Percentiles rank a stretch among this genome's conserved stretches.
Conservation (phyloP, 2,888 invertebrate species). For the Zonitis immaculata region DNA sequence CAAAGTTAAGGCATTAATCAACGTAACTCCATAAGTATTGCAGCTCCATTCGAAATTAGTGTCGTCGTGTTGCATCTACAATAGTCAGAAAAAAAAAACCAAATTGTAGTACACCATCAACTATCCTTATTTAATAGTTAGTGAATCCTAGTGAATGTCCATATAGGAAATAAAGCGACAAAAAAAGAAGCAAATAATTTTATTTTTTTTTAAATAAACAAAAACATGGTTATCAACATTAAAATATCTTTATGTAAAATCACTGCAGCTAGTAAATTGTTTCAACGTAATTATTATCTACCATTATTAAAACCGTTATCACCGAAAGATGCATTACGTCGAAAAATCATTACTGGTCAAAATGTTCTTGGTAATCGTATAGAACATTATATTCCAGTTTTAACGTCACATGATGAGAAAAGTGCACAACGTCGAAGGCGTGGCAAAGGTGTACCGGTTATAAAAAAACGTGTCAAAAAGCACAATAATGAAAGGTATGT, state of each 20-base stretch:
- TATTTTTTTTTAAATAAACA: slow-evolving; percentile 3
- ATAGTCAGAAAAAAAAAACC: slow-evolving; percentile 20
- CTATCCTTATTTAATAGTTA: slow-evolving; percentile 20
- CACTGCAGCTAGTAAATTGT: slow-evolving; percentile 71
- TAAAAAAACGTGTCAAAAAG: slow-evolving; percentile 41
- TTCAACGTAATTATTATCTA: slow-evolving; percentile 78
- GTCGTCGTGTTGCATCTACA: slow-evolving; percentile 19
- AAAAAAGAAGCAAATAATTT: slow-evolving; percentile 26
- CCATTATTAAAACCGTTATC: slow-evolving; percentile 75
- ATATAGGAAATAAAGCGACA: slow-evolving; percentile 4
- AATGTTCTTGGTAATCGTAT: slow-evolving; percentile 54
- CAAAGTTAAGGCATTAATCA: slow-evolving; percentile 21
- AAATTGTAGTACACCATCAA: slow-evolving; percentile 18
- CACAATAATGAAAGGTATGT: slow-evolving; percentile 39
- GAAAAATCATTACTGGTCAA: slow-evolving; percentile 73
- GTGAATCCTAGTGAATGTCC: slow-evolving; percentile 17
- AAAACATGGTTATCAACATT: slow-evolving; percentile 42
- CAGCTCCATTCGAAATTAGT: slow-evolving; percentile 30
- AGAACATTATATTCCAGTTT: slow-evolving; percentile 74
- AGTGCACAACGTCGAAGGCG: slow-evolving; percentile 34
- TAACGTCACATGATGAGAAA: slow-evolving; percentile 50
- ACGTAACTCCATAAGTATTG: slow-evolving; percentile 31
- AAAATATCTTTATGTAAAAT: slow-evolving; percentile 65
- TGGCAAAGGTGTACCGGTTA: slow-evolving; percentile 43
- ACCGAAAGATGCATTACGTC: slow-evolving; percentile 72